Conservation (phyloP, 2,888 invertebrate species). For the Agonopterix subpropinquella region DNA sequence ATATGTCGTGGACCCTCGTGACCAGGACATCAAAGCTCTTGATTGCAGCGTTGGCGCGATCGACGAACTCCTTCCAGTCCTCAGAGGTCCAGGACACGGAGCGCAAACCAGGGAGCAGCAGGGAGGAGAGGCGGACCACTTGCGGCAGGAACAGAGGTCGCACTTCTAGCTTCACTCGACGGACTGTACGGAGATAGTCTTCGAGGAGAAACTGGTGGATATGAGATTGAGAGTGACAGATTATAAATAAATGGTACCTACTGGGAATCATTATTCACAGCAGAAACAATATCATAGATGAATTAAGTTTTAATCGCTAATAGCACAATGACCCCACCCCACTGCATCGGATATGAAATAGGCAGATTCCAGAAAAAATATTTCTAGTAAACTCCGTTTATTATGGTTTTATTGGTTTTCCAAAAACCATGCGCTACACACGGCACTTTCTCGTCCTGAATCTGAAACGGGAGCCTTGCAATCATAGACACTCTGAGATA, state of each 20-base stretch:
- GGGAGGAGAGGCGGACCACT: slow-evolving; percentile 86
- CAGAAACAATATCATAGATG: neutral
- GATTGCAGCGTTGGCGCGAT: slow-evolving; percentile 84
- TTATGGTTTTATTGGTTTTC: too few relatives aligned
- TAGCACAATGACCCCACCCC: too few relatives aligned
- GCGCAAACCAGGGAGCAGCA: slow-evolving; percentile 87
- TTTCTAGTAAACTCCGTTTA: too few relatives aligned
- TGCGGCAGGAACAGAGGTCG: slow-evolving; percentile 93
- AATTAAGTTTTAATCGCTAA: too few relatives aligned
- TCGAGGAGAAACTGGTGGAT: slow-evolving; percentile 81
- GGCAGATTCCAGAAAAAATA: too few relatives aligned
- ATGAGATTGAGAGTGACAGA: neutral
- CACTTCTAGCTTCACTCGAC: slow-evolving; percentile 89
- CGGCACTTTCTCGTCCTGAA: too few relatives aligned
- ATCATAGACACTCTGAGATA: too few relatives aligned
- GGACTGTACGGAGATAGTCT: slow-evolving; percentile 83
- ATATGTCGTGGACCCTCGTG: slow-evolving; percentile 91
- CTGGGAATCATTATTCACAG: neutral
- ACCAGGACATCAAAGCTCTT: slow-evolving; percentile 85
- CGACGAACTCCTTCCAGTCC: slow-evolving; percentile 86
- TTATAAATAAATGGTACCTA: too few relatives aligned
- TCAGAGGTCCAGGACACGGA: slow-evolving; percentile 91
- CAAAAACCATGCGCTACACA: too few relatives aligned
- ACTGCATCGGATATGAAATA: too few relatives aligned
- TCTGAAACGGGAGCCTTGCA: too few relatives aligned